Evolutionary conservation across 2,797 vertebrate species (phyloP).

Genomic region (Nannoperca obscura): DNA sequence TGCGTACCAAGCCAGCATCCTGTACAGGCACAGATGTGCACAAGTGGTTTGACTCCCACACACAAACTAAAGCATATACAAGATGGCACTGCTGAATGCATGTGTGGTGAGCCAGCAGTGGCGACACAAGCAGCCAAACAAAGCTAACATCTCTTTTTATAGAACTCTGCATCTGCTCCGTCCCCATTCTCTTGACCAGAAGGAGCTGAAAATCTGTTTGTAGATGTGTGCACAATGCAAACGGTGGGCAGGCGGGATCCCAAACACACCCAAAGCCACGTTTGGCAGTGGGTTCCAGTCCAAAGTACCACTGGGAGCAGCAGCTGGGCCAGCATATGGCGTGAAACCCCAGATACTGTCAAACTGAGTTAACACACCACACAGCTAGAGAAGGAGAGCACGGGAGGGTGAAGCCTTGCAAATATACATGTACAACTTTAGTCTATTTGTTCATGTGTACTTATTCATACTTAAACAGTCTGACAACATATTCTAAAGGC

Average conservation of each 20-base stretch:
- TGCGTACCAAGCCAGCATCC: constrained; percentile 26
- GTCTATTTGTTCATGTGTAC: constrained; percentile 6
- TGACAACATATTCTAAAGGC: background rate
- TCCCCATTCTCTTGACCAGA: constrained; percentile 22
- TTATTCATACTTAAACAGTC: background rate
- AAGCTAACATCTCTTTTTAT: constrained; percentile 50
- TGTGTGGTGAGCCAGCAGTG: constrained; percentile 22
- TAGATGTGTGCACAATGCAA: constrained; percentile 53
- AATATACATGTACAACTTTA: constrained; percentile 8
- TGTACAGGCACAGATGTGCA: constrained; percentile 26
- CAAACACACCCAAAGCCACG: constrained; percentile 59
- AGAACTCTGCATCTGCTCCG: constrained; percentile 18
- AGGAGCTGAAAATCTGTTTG: constrained; percentile 37
- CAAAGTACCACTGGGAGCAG: constrained; percentile 64
- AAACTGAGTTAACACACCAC: constrained; percentile 37
- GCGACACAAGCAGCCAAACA: constrained; percentile 52
- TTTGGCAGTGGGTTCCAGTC: constrained; percentile 53
- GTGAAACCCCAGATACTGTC: constrained; percentile 56
- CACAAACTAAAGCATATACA: constrained; percentile 10
- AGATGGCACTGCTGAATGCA: constrained; percentile 9
- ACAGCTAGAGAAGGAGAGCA: constrained; percentile 1
- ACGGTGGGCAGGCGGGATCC: constrained; percentile 34
- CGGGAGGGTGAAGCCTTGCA: background rate
- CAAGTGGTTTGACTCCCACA: constrained; percentile 29
- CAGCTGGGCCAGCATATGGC: constrained; percentile 76